Evolutionary conservation across 2,113 vertebrate species (phyloP).

Genomic region (Otus sunia): DNA sequence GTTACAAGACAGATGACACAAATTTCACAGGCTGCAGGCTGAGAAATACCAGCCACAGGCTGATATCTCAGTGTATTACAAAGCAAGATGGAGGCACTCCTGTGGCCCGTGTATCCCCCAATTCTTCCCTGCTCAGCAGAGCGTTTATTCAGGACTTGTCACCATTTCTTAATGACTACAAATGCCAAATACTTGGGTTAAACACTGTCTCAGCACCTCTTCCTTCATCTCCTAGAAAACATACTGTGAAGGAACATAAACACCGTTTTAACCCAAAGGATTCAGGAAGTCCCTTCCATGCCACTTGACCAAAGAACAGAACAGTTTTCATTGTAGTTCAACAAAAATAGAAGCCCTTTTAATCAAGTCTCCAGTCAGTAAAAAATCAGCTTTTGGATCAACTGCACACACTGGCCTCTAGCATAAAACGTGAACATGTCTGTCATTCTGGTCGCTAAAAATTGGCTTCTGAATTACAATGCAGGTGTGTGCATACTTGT

Average conservation of each 20-base stretch:
- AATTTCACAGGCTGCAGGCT: not conserved
- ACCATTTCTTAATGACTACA: not conserved
- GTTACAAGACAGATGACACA: not conserved
- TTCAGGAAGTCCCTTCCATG: not conserved
- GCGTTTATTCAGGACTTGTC: not conserved
- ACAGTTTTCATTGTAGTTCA: not conserved
- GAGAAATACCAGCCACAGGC: not conserved
- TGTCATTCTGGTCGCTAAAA: not conserved
- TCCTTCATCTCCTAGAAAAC: not conserved
- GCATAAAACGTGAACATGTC: rapidly evolving
- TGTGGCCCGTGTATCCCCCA: rapidly evolving
- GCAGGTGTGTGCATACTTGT: too few species aligned
- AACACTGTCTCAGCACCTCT: not conserved
- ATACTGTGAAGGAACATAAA: not conserved
- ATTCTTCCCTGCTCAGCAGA: rapidly evolving
- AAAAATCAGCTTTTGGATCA: not conserved
- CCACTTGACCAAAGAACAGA: not conserved
- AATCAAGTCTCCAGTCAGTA: not conserved
- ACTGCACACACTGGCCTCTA: too few species aligned
- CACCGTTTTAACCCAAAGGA: not conserved
- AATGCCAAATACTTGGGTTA: not conserved
- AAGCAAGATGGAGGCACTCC: not conserved
- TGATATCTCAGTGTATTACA: not conserved
- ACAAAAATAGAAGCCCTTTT: not conserved
- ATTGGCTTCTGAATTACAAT: not conserved